Evolutionary conservation across 1,140 invertebrate species (phyloP), one percentile per base, ranked within the genome.

Genomic region (Pseudomyrmex dendroicus): DNA sequence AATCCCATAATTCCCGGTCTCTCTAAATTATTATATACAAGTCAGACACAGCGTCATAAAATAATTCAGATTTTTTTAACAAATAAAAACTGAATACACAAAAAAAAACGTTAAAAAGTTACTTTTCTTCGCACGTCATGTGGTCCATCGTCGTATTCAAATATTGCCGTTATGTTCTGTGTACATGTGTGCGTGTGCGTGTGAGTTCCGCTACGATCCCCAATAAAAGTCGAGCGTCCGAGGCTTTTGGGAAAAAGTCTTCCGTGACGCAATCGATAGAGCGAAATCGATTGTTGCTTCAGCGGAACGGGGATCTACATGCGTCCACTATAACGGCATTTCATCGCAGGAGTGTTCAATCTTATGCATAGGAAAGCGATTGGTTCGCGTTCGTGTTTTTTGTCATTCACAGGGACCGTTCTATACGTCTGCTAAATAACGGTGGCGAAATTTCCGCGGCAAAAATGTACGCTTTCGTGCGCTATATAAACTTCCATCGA

Each of bases 371-470:
- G 74, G 61, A 88, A 78, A 70, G 76, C 74, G 62, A 72, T 82
- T 78, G 73, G 44, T 72, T 44, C 64, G 78, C 50, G 35, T 35
- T 48, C 54, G 82, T 86, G 86, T 85, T 84, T 87, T 83, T 82
- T 56, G 35, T 35, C 17, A 22, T 13, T 62, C 72, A 56, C 83
- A 84, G 86, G 77, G 84, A 86, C 84, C 73, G 80, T 86, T 25
- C 76, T 35, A 72, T 76, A 68, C 48, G 80, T 84, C 86, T 78
- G 82, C 91, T 92, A 88, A 89, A 91, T 91, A 92, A 91, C 86
- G 82, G 88, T 90, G 87, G 82, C 90, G 91, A 92, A 91, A 92
- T 90, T 85, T 63, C 66, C 10, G 12, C 46, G 25, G 57, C 86
- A 91, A 92, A 90, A 91, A 84, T 68, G 2, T 50, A 20, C 12